phyloP scores from a whole-genome alignment of 2,888 invertebrate species.

The Parasteatoda lunata region DNA sequence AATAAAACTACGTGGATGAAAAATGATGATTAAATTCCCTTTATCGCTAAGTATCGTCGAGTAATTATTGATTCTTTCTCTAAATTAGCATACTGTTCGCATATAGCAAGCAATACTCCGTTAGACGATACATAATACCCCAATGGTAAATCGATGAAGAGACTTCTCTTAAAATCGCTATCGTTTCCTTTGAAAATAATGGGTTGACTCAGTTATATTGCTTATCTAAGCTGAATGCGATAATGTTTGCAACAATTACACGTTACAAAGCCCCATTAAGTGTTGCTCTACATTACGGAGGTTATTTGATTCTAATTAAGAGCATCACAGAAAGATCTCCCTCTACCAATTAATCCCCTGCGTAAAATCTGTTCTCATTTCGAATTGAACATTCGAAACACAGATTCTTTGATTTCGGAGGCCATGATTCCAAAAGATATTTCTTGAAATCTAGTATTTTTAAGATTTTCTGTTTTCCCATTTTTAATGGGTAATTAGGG shows the following conservation, averaged over 20 bases:
- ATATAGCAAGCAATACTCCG: conserved; percentile 4
- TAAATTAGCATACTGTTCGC: conserved; percentile 18
- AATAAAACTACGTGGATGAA: too few species aligned
- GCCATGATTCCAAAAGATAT: too few species aligned
- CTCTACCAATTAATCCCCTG: conserved; percentile 38
- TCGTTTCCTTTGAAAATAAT: conserved; percentile 18
- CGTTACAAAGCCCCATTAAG: conserved; percentile 37
- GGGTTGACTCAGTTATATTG: conserved; percentile 5
- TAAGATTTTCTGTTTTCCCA: too few species aligned
- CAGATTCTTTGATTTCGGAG: too few species aligned
- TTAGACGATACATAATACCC: conserved; percentile 20
- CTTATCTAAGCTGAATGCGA: conserved; percentile 22
- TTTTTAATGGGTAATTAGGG: too few species aligned
- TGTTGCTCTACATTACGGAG: conserved; percentile 31
- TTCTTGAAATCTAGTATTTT: too few species aligned
- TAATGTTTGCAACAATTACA: conserved; percentile 43
- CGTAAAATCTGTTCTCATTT: too few species aligned
- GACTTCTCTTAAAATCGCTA: conserved; percentile 37
- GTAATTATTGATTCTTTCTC: conserved; percentile 35
- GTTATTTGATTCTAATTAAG: conserved; percentile 64
- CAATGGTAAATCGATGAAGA: conserved; percentile 24
- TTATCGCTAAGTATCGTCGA: background rate
- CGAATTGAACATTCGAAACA: too few species aligned
- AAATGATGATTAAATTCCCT: too few species aligned
- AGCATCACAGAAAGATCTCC: conserved; percentile 25